Evolutionary conservation across 2,113 vertebrate genomes (phyloP).

Genomic region (Ondatra zibethicus): DNA sequence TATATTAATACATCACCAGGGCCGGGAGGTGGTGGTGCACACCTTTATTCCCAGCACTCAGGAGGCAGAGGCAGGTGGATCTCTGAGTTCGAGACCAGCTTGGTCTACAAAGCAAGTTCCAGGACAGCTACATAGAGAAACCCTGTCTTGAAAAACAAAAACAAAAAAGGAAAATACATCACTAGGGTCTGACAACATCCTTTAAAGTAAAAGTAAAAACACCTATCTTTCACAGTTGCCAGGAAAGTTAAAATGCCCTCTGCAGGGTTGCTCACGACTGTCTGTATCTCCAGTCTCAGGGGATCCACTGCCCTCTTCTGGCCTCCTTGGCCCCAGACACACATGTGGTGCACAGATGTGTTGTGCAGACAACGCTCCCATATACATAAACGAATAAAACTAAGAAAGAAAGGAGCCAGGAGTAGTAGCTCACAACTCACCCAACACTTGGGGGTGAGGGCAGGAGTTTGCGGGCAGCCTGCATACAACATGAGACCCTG

Average conservation of each 20-base stretch:
- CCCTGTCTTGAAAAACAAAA: no score
- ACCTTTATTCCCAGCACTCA: no score
- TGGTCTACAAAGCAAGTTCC: no score
- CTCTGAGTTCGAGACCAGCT: no score
- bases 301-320: background rate
- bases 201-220: constrained; percentile 39
- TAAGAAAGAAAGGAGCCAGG: background rate
- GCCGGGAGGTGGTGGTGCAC: no score
- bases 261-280: background rate
- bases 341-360: background rate
- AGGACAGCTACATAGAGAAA: no score
- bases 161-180: background rate
- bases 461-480: background rate
- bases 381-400: background rate
- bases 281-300: background rate
- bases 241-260: background rate
- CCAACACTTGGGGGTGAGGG: background rate
- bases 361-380: background rate
- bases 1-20: background rate
- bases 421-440: no score
- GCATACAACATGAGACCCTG: background rate
- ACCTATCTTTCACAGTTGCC: background rate
- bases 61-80: no score
- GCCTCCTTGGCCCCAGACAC: no score
- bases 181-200: background rate